phyloP scores from a whole-genome alignment of 2,888 invertebrate species.

The Cantharis flavilabris region DNA sequence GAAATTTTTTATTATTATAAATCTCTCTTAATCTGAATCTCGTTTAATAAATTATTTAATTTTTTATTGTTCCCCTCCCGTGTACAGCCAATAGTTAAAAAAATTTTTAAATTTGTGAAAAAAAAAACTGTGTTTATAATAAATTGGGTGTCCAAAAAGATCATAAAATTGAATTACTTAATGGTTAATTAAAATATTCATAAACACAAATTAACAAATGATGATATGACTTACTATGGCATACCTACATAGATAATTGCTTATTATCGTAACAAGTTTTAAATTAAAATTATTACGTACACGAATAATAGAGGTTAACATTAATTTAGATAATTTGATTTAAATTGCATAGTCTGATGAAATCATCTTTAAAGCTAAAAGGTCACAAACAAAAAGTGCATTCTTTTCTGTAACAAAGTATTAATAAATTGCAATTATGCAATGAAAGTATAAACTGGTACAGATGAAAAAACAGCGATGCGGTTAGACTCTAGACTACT shows the following conservation, averaged over 20 bases:
- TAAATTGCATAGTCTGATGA: conserved; percentile 1
- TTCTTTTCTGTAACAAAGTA: neutral
- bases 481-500: neutral
- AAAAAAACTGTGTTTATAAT: neutral
- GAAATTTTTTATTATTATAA: no score
- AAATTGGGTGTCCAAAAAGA: neutral
- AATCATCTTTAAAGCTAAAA: neutral
- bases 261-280: neutral
- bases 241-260: neutral
- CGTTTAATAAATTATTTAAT: no score
- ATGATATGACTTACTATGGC: neutral
- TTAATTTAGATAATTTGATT: neutral
- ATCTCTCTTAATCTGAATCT: no score
- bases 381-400: neutral
- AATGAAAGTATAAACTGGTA: neutral
- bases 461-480: no score
- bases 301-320: neutral
- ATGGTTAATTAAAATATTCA: neutral
- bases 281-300: conserved; percentile 3
- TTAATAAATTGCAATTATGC: neutral
- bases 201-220: neutral
- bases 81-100: no score
- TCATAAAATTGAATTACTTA: neutral
- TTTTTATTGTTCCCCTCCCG: no score
- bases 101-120: no score